These are phyloP conservation scores for Amphiduros pacificus DNA, from an alignment of 2,888 invertebrate genomes.

Conservation along the genomic window DNA sequence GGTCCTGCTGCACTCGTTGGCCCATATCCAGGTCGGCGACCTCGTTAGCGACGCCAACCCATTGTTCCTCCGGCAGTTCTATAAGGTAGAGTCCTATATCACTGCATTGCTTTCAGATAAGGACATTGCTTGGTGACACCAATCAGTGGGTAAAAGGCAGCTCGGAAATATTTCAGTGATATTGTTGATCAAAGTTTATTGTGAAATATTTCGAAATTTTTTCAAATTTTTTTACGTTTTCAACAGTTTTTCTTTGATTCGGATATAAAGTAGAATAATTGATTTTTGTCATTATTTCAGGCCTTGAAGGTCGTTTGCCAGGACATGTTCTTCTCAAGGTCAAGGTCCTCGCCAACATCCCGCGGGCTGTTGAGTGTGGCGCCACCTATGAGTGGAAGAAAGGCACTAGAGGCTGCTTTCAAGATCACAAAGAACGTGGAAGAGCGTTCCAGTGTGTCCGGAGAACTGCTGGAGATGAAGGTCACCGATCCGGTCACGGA, in stretches of 20 bases:
- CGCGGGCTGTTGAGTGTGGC: constrained; percentile 35
- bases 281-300: constrained; percentile 29
- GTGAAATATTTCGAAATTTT: too few species aligned
- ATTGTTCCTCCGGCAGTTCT: constrained; percentile 51
- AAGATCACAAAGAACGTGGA: constrained; percentile 39
- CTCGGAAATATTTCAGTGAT: too few species aligned
- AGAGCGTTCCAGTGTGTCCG: constrained; percentile 41
- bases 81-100: constrained; percentile 39
- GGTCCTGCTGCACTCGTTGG: constrained; percentile 53
- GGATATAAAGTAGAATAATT: neutral
- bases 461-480: constrained; percentile 48
- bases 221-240: too few species aligned
- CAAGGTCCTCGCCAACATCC: constrained; percentile 38
- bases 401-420: constrained; percentile 46
- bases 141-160: too few species aligned
- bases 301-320: constrained; percentile 53
- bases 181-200: too few species aligned
- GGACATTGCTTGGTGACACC: too few species aligned
- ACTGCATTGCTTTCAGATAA: too few species aligned
- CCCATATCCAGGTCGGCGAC: constrained; percentile 52
- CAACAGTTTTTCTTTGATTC: neutral
- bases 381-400: constrained; percentile 32
- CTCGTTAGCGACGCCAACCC: constrained; percentile 50
- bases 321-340: constrained; percentile 57
- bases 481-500: constrained; percentile 38